Conservation (phyloP, 2,888 invertebrate genomes). For the Hermodice carunculata region DNA sequence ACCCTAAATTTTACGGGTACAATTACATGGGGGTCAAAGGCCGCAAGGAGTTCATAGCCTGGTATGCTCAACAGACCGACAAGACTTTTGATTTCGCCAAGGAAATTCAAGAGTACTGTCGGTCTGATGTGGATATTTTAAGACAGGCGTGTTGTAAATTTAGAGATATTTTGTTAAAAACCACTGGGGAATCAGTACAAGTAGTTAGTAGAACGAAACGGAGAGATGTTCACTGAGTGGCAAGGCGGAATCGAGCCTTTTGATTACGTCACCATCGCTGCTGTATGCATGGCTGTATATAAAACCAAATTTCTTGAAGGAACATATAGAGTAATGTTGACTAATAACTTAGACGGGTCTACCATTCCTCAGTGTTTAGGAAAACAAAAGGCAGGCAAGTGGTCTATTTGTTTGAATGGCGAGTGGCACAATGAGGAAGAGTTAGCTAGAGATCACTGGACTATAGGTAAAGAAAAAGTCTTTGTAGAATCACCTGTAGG, state of each 20-base stretch:
- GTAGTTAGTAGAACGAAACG: too few species aligned
- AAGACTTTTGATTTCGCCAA: background rate
- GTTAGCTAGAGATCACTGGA: too few species aligned
- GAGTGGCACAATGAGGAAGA: too few species aligned
- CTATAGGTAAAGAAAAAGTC: background rate
- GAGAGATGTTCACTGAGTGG: too few species aligned
- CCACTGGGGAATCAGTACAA: background rate
- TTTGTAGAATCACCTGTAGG: background rate
- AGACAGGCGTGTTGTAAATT: background rate
- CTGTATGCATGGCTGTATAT: too few species aligned
- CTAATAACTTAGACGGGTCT: background rate
- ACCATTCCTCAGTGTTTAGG: background rate
- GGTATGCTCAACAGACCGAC: background rate
- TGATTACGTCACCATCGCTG: too few species aligned
- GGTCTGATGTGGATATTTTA: conserved; percentile 9
- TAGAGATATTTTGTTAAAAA: background rate
- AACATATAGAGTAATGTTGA: too few species aligned
- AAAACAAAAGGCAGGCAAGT: too few species aligned
- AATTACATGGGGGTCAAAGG: background rate
- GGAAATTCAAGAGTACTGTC: conserved; percentile 8
- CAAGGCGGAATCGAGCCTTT: too few species aligned
- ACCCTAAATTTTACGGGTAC: background rate
- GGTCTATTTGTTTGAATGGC: too few species aligned
- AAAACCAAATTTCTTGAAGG: too few species aligned
- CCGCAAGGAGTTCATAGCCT: background rate